phyloP scores from a whole-genome alignment of 1,140 invertebrate species.

The Matsumurasca onukii region DNA sequence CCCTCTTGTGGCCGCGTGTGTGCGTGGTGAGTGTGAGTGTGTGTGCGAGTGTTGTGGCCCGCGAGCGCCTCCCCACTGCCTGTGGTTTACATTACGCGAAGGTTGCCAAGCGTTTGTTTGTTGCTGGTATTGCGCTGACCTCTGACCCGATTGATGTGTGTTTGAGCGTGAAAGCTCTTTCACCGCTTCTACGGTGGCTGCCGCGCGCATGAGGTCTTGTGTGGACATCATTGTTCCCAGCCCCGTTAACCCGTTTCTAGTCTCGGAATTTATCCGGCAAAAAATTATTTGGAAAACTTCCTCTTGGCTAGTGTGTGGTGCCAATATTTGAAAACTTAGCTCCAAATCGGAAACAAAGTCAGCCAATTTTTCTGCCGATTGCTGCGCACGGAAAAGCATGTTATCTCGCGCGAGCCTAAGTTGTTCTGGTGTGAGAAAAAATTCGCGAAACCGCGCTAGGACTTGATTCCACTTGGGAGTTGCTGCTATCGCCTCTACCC shows the following conservation, averaged over 20 bases:
- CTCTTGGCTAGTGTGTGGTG: background rate
- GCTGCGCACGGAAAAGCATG: background rate
- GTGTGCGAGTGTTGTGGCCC: background rate
- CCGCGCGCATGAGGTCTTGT: background rate
- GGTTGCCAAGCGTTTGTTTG: background rate
- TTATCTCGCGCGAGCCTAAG: background rate
- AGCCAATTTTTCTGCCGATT: background rate
- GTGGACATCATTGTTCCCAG: background rate
- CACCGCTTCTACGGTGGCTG: background rate
- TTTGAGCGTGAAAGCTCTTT: background rate
- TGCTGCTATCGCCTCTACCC: background rate
- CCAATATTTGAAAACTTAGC: background rate
- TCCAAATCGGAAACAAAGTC: too few relatives aligned
- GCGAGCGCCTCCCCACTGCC: background rate
- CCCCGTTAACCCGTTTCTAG: background rate
- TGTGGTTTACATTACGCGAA: background rate
- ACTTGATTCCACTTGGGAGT: background rate
- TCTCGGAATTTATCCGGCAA: background rate
- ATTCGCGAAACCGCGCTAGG: background rate
- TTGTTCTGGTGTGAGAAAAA: background rate
- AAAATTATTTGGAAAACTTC: constrained; percentile 7
- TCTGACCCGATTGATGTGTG: background rate
- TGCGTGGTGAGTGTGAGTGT: background rate
- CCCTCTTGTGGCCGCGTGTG: background rate
- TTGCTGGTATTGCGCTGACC: background rate